phyloP scores from a whole-genome alignment of 2,888 invertebrate genomes.

The Drosophila rubida region DNA sequence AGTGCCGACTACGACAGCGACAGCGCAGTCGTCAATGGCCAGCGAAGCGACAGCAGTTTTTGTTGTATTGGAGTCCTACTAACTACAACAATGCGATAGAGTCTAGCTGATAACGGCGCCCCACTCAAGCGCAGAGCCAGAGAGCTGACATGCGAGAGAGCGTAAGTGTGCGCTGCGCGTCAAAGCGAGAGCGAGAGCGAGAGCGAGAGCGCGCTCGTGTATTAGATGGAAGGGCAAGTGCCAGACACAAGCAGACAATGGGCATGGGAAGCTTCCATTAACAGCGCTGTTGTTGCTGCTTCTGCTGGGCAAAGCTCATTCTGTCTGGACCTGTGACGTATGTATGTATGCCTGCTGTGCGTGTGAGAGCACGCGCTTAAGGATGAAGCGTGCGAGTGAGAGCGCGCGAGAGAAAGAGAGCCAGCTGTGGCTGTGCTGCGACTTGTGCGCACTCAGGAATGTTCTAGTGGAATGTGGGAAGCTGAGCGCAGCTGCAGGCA shows the following conservation, averaged over 20 bases:
- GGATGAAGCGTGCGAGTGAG: not conserved
- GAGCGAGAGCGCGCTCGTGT: not conserved
- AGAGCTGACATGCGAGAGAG: not conserved
- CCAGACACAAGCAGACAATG: constrained; percentile 28
- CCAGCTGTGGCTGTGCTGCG: too few species aligned
- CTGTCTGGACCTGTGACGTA: constrained; percentile 33
- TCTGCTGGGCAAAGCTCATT: constrained; percentile 43
- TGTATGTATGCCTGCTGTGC: constrained; percentile 13
- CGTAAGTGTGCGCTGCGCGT: constrained; percentile 6
- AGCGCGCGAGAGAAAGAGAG: not conserved
- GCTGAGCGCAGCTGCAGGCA: not conserved
- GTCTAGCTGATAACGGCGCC: constrained; percentile 47
- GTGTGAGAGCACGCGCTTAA: not conserved
- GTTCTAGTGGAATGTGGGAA: constrained; percentile 2
- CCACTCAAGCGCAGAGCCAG: constrained; percentile 1
- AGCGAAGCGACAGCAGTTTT: constrained; percentile 2
- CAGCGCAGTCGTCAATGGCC: constrained; percentile 26
- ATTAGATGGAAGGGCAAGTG: constrained; percentile 25
- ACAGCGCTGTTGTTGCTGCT: constrained; percentile 1
- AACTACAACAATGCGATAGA: constrained; percentile 39
- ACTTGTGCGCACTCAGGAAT: not conserved
- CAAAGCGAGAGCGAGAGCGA: constrained; percentile 3
- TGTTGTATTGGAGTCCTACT: constrained; percentile 40
- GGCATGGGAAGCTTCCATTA: constrained; percentile 38
- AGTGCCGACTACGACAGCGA: constrained; percentile 4